Evolutionary conservation across 2,797 vertebrate genomes (phyloP).

Genomic region (Tauraco hartlaubi): DNA sequence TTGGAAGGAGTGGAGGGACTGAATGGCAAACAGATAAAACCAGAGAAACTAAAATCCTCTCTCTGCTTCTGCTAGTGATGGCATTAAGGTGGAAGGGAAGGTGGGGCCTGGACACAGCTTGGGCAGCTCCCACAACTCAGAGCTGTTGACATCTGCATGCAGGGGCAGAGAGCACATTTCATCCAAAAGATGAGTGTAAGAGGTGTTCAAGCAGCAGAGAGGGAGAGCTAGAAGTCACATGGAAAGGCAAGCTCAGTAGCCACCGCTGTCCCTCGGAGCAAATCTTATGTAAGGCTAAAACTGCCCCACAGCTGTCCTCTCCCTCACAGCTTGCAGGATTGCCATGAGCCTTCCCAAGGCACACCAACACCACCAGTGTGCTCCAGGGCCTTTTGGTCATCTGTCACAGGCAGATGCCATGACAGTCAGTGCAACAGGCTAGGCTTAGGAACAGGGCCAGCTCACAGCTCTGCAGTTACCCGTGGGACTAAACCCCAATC

Average conservation of each 20-base stretch:
- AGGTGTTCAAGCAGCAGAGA: not conserved
- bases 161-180: not conserved
- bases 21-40: not conserved
- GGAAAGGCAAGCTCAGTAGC: not conserved
- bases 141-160: not conserved
- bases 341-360: not conserved
- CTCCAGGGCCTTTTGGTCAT: not conserved
- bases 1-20: not conserved
- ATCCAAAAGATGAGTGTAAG: accelerated
- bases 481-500: not conserved
- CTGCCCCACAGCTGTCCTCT: not conserved
- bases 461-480: not conserved
- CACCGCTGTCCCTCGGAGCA: not conserved
- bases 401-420: not conserved
- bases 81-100: not conserved
- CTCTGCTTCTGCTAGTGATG: not conserved
- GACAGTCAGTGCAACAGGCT: not conserved
- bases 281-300: not conserved
- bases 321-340: accelerated
- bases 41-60: not conserved
- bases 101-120: accelerated
- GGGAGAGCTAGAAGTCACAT: not conserved
- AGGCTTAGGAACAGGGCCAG: not conserved
- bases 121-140: not conserved
- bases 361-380: not conserved